phyloP scores from a whole-genome alignment of 2,797 vertebrate species.

The Onychomys torridus region DNA sequence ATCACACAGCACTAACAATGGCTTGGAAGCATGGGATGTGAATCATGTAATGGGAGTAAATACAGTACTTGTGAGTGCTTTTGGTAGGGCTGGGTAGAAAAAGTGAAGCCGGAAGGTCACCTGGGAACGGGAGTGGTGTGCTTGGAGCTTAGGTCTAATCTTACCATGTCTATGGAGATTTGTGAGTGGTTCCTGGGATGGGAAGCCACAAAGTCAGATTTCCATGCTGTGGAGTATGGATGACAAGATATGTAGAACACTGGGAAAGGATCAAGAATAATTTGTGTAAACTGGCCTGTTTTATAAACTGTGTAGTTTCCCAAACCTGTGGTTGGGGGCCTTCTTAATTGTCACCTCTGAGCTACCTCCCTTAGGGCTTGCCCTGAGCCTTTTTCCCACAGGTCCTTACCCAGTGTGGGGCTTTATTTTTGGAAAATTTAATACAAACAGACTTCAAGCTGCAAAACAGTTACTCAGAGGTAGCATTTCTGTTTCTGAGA shows the following conservation, averaged over 20 bases:
- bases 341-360: conserved; percentile 56
- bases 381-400: conserved; percentile 43
- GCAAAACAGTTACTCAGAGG: conserved; percentile 13
- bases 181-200: not conserved
- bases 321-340: conserved; percentile 23
- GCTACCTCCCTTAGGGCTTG: not conserved
- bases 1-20: not conserved
- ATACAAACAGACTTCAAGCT: conserved; percentile 42
- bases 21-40: conserved; percentile 15
- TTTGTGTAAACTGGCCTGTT: not conserved
- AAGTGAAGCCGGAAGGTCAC: not conserved
- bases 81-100: conserved; percentile 19
- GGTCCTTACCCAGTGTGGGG: conserved; percentile 20
- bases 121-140: not conserved
- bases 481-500: conserved; percentile 48
- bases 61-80: conserved; percentile 14
- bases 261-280: conserved; percentile 27
- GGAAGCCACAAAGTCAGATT: conserved; percentile 42
- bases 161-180: conserved; percentile 10
- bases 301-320: conserved; percentile 18
- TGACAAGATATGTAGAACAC: not conserved
- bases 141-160: conserved; percentile 32
- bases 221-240: not conserved
- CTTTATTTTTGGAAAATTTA: conserved; percentile 72
- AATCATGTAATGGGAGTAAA: conserved; percentile 2